phyloP scores from a whole-genome alignment of 2,797 vertebrate genomes.

The Rhinophrynus dorsalis region DNA sequence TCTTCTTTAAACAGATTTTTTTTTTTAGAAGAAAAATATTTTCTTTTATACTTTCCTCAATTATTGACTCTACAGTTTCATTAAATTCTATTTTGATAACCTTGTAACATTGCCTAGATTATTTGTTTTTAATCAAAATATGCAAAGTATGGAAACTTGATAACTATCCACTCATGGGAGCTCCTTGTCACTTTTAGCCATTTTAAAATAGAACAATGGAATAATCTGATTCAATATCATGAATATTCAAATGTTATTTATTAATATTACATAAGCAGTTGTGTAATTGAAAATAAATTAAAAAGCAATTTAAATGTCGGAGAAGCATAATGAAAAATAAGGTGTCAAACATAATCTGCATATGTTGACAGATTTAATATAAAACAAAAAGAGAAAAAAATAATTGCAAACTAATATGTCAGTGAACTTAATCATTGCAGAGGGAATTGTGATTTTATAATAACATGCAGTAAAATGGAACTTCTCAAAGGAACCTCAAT shows the following conservation, averaged over 20 bases:
- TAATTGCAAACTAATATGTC: neutral
- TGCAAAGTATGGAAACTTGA: slow-evolving; percentile 44
- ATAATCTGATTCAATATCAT: slow-evolving; percentile 51
- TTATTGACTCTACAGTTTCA: slow-evolving; percentile 30
- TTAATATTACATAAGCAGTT: slow-evolving; percentile 50
- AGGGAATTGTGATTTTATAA: neutral
- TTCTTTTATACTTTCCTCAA: neutral
- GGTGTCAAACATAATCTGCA: slow-evolving; percentile 22
- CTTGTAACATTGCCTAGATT: slow-evolving; percentile 32
- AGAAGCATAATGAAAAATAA: slow-evolving; percentile 25
- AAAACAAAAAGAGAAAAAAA: slow-evolving; percentile 1
- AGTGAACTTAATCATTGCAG: neutral
- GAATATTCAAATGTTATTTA: slow-evolving; percentile 54
- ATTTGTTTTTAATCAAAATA: slow-evolving; percentile 53
- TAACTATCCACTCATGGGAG: slow-evolving; percentile 46
- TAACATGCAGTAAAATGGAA: neutral
- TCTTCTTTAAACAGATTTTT: no score
- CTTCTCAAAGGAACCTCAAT: neutral
- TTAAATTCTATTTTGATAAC: slow-evolving; percentile 43
- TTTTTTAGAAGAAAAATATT: slow-evolving; percentile 24
- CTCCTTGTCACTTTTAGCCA: slow-evolving; percentile 49
- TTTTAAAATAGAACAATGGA: slow-evolving; percentile 39
- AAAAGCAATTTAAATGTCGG: slow-evolving; percentile 57
- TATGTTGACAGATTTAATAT: slow-evolving; percentile 15
- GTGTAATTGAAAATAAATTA: slow-evolving; percentile 52